Base-by-base conservation (phyloP, 2,113 vertebrate genomes). In the Forbesichthys agassizii region DNA sequence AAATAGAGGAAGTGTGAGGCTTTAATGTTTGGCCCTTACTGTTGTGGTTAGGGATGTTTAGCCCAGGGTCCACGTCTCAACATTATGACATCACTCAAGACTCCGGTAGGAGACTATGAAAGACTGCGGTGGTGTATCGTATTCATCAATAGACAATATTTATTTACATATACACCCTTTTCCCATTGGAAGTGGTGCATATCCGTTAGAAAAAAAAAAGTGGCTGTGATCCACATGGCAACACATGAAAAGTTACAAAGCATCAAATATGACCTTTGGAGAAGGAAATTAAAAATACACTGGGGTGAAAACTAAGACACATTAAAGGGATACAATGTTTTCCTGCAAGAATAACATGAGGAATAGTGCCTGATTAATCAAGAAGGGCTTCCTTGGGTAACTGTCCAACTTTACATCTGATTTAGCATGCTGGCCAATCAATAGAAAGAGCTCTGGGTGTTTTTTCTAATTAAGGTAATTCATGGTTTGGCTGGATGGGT, bases 111-210 rank as follows among this genome's bases (percentile, higher is more conserved):
- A 80, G 74, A 53, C 67, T 87, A 90, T 93, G 91, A 93, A 93
- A 93, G 91, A 77, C 71, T 3, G 73, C 64, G 0, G 64, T 58
- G 51, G 69, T 46, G 71, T 91, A 84, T 86, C 73, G 9, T 91
- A 92, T 92, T 93, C 89, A 94, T 93, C 92, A 93, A 93, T 85
- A 79, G 84, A 92, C 89, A 93, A 92, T 92, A 93, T 93, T 93
- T 88, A 93, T 93, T 90, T 70, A 79, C 76, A 86, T 83, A 88
- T 67, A 74, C 73, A 83, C 88, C 81, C 84, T 69, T 61, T 83
- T 82, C 81, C 76, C 85, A 79, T 71, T 82, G 47, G 82, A 86
- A 87, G 82, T 84, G 85, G 86, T 85, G 73, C 53, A 36, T 64
- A 73, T 81, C 74, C 79, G 81, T 90, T 85, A 84, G 75, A 86